A percentile compares a stretch with the other conserved stretches of the same genome.
Evolutionary conservation across 2,888 invertebrate genomes (phyloP).

Genomic region (Dicranocentrus wangi): DNA sequence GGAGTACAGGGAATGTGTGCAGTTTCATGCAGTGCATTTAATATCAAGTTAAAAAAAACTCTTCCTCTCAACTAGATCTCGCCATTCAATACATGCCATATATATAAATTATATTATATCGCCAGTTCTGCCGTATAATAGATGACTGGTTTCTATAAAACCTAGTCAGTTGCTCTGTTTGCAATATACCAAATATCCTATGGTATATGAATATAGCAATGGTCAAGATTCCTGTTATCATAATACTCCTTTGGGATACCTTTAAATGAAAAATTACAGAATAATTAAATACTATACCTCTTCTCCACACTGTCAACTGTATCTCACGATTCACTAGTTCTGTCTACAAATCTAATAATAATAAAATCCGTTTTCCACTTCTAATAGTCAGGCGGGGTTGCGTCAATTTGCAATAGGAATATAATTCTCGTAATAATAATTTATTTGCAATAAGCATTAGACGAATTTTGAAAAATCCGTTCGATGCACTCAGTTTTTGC

Average conservation of each 20-base stretch:
- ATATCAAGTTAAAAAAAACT: slow-evolving; percentile 15
- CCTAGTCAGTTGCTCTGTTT: too few species aligned
- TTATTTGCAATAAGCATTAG: too few species aligned
- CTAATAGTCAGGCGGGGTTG: too few species aligned
- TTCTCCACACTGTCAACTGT: background rate
- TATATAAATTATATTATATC: background rate
- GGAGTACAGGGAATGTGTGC: slow-evolving; percentile 1
- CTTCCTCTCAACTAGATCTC: slow-evolving; percentile 24
- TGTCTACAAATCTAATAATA: too few species aligned
- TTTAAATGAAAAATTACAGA: slow-evolving; percentile 10
- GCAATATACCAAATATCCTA: slow-evolving; percentile 23
- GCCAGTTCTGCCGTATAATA: background rate
- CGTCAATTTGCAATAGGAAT: too few species aligned
- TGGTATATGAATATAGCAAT: slow-evolving; percentile 1
- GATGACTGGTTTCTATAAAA: background rate
- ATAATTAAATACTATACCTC: background rate
- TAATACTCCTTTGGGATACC: slow-evolving; percentile 27
- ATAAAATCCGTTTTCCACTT: too few species aligned
- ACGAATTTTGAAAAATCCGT: too few species aligned
- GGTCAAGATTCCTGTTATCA: slow-evolving; percentile 42
- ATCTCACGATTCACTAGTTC: background rate
- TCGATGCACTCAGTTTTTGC: too few species aligned
- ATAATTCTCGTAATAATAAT: too few species aligned
- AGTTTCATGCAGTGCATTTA: slow-evolving; percentile 23
- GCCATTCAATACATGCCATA: slow-evolving; percentile 12